Conservation (phyloP, 1,140 invertebrate species). For the Sinella curviseta region DNA sequence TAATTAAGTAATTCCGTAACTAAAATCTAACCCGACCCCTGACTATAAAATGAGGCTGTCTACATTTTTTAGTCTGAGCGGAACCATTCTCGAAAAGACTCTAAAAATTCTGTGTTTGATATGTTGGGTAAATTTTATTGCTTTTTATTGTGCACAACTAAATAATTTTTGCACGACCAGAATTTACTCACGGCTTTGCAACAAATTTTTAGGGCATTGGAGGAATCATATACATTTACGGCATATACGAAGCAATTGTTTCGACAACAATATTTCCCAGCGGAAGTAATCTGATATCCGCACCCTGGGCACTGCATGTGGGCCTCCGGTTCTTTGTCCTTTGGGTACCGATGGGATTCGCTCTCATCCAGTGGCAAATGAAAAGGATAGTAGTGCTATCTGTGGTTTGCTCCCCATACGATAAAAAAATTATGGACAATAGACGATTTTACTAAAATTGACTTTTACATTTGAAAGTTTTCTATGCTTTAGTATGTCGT, state of each 20-base stretch:
- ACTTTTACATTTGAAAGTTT: no score
- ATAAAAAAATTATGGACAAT: no score
- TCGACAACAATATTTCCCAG: not conserved
- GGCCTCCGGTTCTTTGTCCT: slow-evolving; percentile 21
- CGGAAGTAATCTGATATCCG: not conserved
- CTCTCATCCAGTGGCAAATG: not conserved
- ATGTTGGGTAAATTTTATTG: not conserved
- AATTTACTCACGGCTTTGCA: not conserved
- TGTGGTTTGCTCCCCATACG: not conserved
- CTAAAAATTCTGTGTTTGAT: not conserved
- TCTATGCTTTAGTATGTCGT: not conserved
- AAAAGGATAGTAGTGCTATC: not conserved
- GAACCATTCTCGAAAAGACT: not conserved
- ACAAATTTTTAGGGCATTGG: not conserved
- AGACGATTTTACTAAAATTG: no score
- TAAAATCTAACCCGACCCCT: no score
- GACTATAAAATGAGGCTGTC: not conserved
- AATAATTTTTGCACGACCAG: not conserved
- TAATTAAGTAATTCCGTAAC: no score
- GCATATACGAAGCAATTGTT: not conserved
- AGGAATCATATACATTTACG: not conserved
- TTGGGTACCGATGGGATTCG: slow-evolving; percentile 26
- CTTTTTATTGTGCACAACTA: not conserved
- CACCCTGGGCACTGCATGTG: not conserved
- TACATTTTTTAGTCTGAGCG: not conserved